Evolutionary conservation across 2,797 vertebrate genomes (phyloP).

Genomic region (Labeo calbasu): DNA sequence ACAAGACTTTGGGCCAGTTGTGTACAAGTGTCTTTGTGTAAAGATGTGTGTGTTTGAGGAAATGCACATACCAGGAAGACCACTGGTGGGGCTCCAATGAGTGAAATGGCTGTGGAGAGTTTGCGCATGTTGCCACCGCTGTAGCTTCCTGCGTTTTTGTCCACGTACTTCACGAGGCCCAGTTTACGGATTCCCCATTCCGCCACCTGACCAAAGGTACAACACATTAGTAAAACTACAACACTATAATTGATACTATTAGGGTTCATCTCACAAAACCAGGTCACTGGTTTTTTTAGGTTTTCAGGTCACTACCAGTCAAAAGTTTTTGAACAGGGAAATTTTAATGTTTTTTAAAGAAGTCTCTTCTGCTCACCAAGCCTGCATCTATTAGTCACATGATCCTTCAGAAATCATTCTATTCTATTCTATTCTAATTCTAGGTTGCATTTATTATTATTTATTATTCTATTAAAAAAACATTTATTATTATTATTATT

Average conservation of each 20-base stretch:
- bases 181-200: constrained; percentile 95
- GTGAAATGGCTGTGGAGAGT: constrained; percentile 93
- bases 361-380: too few species aligned
- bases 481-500: too few species aligned
- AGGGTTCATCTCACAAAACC: background rate
- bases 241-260: background rate
- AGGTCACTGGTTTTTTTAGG: background rate
- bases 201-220: constrained; percentile 75
- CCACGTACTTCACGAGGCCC: constrained; percentile 89
- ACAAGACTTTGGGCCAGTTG: constrained; percentile 33
- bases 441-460: too few species aligned
- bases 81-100: constrained; percentile 93
- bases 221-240: background rate
- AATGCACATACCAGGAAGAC: constrained; percentile 88
- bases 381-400: too few species aligned
- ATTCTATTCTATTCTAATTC: too few species aligned
- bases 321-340: background rate
- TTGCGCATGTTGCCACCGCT: constrained; percentile 96
- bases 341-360: too few species aligned
- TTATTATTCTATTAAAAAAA: too few species aligned
- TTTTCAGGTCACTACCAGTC: background rate
- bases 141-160: constrained; percentile 91
- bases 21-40: constrained; percentile 25
- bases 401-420: too few species aligned
- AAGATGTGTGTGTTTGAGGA: constrained; percentile 15